Evolutionary conservation across 2,888 invertebrate genomes (phyloP), one percentile per base, ranked within the genome.

Genomic region (Heliconius charithonia): DNA sequence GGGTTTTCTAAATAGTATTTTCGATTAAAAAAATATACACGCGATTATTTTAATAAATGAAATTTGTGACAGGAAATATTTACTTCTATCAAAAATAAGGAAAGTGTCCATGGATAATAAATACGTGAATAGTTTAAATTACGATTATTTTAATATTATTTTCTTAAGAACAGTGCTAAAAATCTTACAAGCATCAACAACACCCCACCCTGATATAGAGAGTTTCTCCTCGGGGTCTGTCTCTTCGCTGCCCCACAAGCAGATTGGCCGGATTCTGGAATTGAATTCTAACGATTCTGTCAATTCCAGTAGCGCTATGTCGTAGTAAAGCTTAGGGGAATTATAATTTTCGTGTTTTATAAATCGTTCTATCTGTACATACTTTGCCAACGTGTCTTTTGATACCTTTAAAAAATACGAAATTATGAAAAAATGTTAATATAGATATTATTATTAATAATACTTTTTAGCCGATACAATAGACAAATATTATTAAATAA

Each of bases 181-280:
- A 9, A 45, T 7, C 45, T 45, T 70, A 70, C 70, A 13, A 16
- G 19, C 16, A 45, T 70, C 45, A 45, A 45, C 70, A 25, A 70
- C 45, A 4, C 70, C 70, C 37, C 70, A 70, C 45, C 70, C 70
- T 45, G 70, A 45, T 45, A 70, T 45, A 16, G 70, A 70, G 2
- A 70, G 45, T 19, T 41, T 25, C 25, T 41, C 41, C 16, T 45
- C 41, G 9, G 70, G 41, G 1, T 19, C 45, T 16, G 45, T 27
- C 45, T 70, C 70, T 25, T 27, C 16, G 9, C 27, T 45, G 27
- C 70, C 45, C 70, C 70, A 70, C 6, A 70, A 27, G 19, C 70
- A 70, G 19, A 27, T 19, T 45, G 70, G 70, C 3, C 70, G 45
- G 1, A 70, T 70, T 32, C 12, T 19, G 9, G 27, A 41, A 13